phyloP scores from a whole-genome alignment of 2,113 vertebrate genomes.

The Pollachius pollachius region DNA sequence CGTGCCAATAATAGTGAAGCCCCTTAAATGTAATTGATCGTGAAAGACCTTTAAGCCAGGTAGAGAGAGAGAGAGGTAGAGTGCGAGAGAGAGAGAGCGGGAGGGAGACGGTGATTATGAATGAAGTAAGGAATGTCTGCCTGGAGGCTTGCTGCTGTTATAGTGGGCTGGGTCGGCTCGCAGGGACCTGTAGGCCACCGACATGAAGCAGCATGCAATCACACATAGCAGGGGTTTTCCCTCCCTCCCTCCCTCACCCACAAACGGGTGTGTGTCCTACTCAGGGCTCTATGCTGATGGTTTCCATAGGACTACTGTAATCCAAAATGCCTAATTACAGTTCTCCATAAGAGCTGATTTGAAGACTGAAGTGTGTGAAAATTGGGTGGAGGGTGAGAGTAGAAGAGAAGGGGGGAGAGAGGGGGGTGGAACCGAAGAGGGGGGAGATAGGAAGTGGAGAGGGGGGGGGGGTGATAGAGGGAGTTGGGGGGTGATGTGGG shows the following conservation, averaged over 20 bases:
- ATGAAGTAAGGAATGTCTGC: constrained; percentile 9
- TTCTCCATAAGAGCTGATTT: too few species aligned
- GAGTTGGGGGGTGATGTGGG: too few species aligned
- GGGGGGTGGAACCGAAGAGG: not conserved
- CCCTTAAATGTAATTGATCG: too few species aligned
- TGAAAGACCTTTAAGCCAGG: too few species aligned
- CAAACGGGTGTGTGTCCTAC: constrained; percentile 24
- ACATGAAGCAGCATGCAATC: constrained; percentile 45
- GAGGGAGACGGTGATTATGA: constrained; percentile 4
- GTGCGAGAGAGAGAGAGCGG: not conserved
- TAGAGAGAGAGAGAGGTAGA: too few species aligned
- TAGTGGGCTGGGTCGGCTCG: constrained; percentile 21
- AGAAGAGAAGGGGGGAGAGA: not conserved
- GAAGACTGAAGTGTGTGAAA: not conserved
- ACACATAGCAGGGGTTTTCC: constrained; percentile 40
- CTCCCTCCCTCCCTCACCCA: constrained; percentile 13
- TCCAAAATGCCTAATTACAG: too few species aligned
- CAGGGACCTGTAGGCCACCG: constrained; percentile 37
- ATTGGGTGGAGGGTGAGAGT: not conserved
- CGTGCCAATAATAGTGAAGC: too few species aligned
- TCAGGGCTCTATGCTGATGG: constrained; percentile 1
- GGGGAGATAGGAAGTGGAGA: too few species aligned
- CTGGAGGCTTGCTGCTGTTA: not conserved
- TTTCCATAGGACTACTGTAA: too few species aligned
- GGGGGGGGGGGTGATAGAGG: too few species aligned